Evolutionary conservation across 2,888 invertebrate species (phyloP).

Genomic region (Onthophagus sagittarius): DNA sequence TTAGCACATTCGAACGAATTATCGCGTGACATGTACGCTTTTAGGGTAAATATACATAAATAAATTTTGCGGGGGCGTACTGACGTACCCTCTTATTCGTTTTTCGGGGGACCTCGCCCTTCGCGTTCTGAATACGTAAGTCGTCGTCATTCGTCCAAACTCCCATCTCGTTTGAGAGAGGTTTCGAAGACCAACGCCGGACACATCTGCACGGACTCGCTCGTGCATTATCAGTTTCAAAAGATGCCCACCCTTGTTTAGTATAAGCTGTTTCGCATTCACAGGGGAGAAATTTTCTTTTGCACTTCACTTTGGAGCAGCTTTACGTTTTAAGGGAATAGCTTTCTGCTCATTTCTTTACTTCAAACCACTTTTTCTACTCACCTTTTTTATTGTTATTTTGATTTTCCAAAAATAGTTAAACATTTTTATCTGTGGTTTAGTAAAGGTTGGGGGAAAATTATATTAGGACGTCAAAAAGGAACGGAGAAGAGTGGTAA

Average conservation of each 20-base stretch:
- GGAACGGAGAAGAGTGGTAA: too few relatives aligned
- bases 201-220: conserved; percentile 46
- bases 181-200: conserved; percentile 30
- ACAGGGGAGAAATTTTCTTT: conserved; percentile 49
- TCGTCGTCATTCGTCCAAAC: conserved; percentile 2
- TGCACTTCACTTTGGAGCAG: conserved; percentile 38
- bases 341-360: neutral
- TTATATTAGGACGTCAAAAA: neutral
- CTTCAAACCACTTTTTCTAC: conserved; percentile 2
- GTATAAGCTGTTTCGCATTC: conserved; percentile 48
- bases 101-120: conserved; percentile 31
- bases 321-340: conserved; percentile 28
- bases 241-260: conserved; percentile 46
- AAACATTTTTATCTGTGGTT: neutral
- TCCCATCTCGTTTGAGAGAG: conserved; percentile 11
- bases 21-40: neutral
- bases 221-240: conserved; percentile 48
- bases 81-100: conserved; percentile 22
- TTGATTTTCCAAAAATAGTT: too few relatives aligned
- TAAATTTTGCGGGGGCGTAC: conserved; percentile 4
- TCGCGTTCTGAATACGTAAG: conserved; percentile 39
- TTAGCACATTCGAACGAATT: neutral
- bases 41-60: neutral
- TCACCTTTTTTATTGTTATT: too few relatives aligned
- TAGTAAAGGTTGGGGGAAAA: neutral